These are phyloP conservation scores for Atherinomorus stipes DNA, from an alignment of 2,113 vertebrate species.

Conservation along the genomic window DNA sequence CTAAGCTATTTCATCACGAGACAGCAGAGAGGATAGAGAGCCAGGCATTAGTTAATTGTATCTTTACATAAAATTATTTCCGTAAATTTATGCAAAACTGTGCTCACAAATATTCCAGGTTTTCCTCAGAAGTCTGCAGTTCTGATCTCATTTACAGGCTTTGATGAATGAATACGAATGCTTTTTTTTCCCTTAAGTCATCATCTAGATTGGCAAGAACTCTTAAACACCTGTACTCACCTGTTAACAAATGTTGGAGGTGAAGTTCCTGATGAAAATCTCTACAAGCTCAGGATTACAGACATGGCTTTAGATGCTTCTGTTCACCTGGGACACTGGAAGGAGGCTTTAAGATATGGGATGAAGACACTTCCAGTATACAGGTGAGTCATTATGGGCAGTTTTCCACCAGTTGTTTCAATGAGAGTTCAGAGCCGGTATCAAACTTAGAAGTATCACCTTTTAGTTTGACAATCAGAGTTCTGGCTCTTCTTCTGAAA, in stretches of 20 bases:
- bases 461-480: too few species aligned
- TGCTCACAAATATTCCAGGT: slow-evolving; percentile 2
- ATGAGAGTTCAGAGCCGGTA: too few species aligned
- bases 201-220: slow-evolving; percentile 85
- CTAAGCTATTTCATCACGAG: slow-evolving; percentile 10
- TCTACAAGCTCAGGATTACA: slow-evolving; percentile 89
- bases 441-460: too few species aligned
- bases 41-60: slow-evolving; percentile 9
- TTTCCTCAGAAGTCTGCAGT: background rate
- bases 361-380: slow-evolving; percentile 87
- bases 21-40: slow-evolving; percentile 6
- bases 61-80: background rate
- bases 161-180: background rate
- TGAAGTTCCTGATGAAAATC: slow-evolving; percentile 88
- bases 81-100: background rate
- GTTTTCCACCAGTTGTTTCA: too few species aligned
- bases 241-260: slow-evolving; percentile 72
- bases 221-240: slow-evolving; percentile 78
- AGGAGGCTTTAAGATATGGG: slow-evolving; percentile 86
- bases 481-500: too few species aligned
- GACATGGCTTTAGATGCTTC: slow-evolving; percentile 91
- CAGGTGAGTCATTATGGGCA: slow-evolving; percentile 79
- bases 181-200: slow-evolving; percentile 49
- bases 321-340: slow-evolving; percentile 86
- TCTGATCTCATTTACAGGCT: background rate